These are phyloP conservation scores for Panurus biarmicus DNA, from an alignment of 2,113 vertebrate genomes.

Conservation along the genomic window DNA sequence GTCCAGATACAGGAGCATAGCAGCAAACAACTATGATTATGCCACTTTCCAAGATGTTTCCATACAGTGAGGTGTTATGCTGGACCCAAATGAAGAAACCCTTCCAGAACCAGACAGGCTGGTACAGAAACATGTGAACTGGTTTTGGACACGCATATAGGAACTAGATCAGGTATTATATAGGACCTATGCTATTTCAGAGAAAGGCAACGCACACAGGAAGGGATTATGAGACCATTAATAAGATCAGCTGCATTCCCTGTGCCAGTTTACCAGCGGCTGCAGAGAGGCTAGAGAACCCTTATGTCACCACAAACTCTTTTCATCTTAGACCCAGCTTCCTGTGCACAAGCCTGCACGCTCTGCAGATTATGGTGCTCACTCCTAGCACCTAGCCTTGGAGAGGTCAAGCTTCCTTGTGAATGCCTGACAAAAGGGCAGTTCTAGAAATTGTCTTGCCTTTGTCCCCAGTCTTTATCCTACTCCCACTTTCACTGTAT, in stretches of 20 bases:
- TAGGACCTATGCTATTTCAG: background rate
- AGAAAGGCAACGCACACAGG: background rate
- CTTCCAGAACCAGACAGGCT: background rate
- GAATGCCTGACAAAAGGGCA: background rate
- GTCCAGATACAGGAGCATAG: background rate
- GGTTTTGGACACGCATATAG: background rate
- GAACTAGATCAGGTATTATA: background rate
- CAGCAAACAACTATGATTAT: background rate
- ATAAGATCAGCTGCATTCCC: background rate
- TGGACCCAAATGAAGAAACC: background rate
- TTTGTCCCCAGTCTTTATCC: background rate
- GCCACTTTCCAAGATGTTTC: background rate
- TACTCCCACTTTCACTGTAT: background rate
- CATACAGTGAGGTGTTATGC: background rate
- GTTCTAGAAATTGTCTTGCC: background rate
- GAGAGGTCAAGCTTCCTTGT: background rate
- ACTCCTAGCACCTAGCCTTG: background rate
- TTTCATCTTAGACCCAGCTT: background rate
- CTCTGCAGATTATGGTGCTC: background rate
- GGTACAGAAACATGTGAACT: background rate
- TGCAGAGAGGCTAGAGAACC: background rate
- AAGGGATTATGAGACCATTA: background rate
- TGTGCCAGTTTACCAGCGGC: background rate
- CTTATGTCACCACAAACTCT: background rate
- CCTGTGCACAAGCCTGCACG: accelerated